Percentiles rank a stretch among this genome's conserved stretches.
phyloP scores from a whole-genome alignment of 2,113 vertebrate species.

The Rhabdomys dilectus region DNA sequence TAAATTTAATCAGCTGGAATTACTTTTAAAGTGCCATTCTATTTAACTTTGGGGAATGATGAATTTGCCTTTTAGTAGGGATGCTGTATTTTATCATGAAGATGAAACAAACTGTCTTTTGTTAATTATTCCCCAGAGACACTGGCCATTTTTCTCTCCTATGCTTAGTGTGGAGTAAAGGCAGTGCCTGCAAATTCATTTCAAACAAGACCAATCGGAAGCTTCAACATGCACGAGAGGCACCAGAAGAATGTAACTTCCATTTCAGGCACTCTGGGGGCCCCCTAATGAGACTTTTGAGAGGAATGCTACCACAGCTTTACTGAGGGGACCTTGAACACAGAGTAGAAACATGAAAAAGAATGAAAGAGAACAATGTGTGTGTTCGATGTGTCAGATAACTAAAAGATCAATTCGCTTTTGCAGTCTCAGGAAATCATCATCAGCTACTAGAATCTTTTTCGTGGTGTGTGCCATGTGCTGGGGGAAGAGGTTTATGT shows the following conservation, averaged over 20 bases:
- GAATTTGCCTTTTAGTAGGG: conserved; percentile 82
- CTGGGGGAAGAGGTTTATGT: neutral
- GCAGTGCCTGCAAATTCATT: conserved; percentile 73
- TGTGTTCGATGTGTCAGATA: neutral
- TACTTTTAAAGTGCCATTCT: conserved; percentile 84
- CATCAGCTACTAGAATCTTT: conserved; percentile 8
- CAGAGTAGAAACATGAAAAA: conserved; percentile 24
- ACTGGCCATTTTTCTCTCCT: conserved; percentile 82
- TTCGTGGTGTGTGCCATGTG: conserved; percentile 29
- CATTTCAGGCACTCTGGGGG: conserved; percentile 57
- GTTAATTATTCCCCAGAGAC: conserved; percentile 83
- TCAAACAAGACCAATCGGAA: conserved; percentile 63
- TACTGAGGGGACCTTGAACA: neutral
- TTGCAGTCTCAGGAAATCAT: conserved; percentile 20
- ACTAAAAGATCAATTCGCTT: neutral
- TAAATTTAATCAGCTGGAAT: conserved; percentile 84
- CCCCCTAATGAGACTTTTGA: conserved; percentile 57
- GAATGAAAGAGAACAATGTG: conserved; percentile 38
- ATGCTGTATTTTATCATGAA: conserved; percentile 84
- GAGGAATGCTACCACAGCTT: conserved; percentile 57
- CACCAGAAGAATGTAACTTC: conserved; percentile 45
- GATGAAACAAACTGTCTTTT: conserved; percentile 85
- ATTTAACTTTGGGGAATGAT: conserved; percentile 83
- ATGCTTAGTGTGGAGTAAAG: conserved; percentile 68
- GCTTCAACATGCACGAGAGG: conserved; percentile 53